phyloP scores from a whole-genome alignment of 2,888 invertebrate species.

The Stenotaenia linearis region DNA sequence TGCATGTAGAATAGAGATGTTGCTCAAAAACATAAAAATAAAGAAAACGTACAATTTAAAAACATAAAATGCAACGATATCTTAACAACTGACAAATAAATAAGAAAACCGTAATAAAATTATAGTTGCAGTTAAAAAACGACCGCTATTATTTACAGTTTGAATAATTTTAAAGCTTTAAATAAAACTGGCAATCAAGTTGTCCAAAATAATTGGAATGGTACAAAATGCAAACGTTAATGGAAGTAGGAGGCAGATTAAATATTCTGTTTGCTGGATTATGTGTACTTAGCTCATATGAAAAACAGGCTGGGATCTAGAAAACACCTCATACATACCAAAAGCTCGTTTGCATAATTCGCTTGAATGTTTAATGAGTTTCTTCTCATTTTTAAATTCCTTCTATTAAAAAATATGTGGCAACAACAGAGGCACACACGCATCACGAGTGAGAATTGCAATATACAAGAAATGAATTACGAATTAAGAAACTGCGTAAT shows the following conservation, averaged over 20 bases:
- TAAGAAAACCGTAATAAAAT: not conserved
- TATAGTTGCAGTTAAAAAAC: too few relatives aligned
- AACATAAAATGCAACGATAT: not conserved
- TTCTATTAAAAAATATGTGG: not conserved
- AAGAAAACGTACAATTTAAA: not conserved
- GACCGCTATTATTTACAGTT: too few relatives aligned
- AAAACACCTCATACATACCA: constrained; percentile 19
- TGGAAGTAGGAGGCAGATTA: constrained; percentile 2
- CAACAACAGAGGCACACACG: not conserved
- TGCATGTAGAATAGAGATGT: not conserved
- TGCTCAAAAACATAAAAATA: not conserved
- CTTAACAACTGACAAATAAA: not conserved
- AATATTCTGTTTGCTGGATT: constrained; percentile 21
- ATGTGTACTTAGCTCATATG: constrained; percentile 13
- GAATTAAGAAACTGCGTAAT: not conserved
- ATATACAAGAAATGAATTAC: constrained; percentile 1
- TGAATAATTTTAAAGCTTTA: too few relatives aligned
- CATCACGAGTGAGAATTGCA: not conserved
- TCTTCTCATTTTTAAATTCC: constrained; percentile 16
- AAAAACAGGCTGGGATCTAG: not conserved
- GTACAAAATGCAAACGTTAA: not conserved
- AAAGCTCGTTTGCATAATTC: constrained; percentile 20
- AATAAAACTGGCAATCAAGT: too few relatives aligned
- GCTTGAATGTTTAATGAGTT: constrained; percentile 18
- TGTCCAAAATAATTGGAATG: not conserved